Evolutionary conservation across 2,113 vertebrate species (phyloP).

Genomic region (Chaetura pelagica): DNA sequence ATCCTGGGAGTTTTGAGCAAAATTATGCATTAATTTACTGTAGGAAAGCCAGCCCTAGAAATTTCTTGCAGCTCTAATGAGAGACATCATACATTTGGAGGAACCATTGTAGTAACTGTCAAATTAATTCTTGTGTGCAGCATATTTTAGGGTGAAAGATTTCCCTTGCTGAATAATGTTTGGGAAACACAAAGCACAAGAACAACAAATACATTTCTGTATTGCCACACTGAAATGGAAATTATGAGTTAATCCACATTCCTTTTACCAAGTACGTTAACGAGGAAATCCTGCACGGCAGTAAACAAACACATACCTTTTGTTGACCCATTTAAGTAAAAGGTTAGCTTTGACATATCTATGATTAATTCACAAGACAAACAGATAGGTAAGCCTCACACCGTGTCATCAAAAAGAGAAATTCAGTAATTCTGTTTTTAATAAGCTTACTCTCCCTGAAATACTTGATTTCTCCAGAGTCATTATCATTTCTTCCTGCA

Average conservation of each 20-base stretch:
- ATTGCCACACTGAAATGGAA: not conserved
- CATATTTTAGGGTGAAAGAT: not conserved
- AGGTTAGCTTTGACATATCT: not conserved
- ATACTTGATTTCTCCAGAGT: conserved; percentile 8
- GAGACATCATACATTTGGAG: not conserved
- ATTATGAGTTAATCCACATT: not conserved
- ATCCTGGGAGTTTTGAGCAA: not conserved
- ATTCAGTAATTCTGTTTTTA: not conserved
- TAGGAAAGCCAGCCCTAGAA: not conserved
- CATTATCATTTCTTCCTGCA: not conserved
- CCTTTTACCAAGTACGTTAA: not conserved
- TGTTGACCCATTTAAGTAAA: not conserved
- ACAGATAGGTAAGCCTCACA: not conserved
- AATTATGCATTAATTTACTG: not conserved
- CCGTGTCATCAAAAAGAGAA: not conserved
- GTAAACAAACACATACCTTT: not conserved
- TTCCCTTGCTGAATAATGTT: not conserved
- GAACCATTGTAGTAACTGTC: not conserved
- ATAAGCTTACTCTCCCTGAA: not conserved
- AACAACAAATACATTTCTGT: not conserved
- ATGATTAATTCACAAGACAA: not conserved
- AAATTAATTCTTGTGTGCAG: not conserved
- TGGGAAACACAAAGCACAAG: not conserved
- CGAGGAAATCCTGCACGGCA: not conserved
- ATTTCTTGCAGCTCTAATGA: not conserved